Conservation (phyloP, 2,113 vertebrate species). For the Colinus virginianus region DNA sequence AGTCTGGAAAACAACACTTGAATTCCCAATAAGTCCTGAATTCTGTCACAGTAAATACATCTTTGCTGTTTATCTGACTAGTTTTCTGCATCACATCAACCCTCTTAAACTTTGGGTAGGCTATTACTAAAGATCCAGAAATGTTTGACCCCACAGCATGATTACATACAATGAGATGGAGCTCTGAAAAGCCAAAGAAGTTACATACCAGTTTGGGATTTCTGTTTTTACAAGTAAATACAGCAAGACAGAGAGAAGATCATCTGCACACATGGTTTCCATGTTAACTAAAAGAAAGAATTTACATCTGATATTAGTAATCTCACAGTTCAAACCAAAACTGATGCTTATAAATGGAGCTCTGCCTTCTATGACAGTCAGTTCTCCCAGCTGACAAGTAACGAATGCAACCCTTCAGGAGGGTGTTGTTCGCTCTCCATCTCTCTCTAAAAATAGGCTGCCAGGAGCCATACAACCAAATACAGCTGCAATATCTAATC, state of each 20-base stretch:
- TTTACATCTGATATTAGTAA: background rate
- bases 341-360: background rate
- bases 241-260: conserved; percentile 92
- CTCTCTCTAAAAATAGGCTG: background rate
- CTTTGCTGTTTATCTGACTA: background rate
- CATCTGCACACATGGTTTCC: conserved; percentile 93
- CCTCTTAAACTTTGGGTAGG: background rate
- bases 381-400: background rate
- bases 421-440: background rate
- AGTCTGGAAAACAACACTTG: background rate
- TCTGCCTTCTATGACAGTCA: background rate
- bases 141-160: background rate
- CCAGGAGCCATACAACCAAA: background rate
- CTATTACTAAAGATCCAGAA: background rate
- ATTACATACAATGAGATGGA: background rate
- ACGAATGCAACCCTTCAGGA: background rate
- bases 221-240: conserved; percentile 96
- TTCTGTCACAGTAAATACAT: background rate
- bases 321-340: background rate
- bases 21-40: background rate
- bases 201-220: conserved; percentile 94
- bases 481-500: background rate
- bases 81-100: background rate
- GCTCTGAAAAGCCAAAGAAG: background rate
- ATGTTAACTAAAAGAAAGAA: conserved; percentile 82